Evolutionary conservation across 2,113 vertebrate species (phyloP).

Genomic region (Urocynchramus pylzowi): DNA sequence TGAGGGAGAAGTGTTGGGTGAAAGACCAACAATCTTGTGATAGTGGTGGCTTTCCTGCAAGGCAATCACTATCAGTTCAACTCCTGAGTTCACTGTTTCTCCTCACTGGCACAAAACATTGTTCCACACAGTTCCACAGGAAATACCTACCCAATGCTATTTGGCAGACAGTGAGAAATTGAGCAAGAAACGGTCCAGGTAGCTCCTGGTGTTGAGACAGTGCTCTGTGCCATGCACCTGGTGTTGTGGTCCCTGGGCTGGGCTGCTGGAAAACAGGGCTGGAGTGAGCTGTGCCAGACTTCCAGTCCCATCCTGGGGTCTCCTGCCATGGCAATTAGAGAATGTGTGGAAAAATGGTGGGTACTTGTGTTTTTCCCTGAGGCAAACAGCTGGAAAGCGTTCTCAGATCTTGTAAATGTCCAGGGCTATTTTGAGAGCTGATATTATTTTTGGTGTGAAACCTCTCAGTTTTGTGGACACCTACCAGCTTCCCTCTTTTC

Average conservation of each 20-base stretch:
- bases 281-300: not conserved
- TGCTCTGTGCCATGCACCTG: not conserved
- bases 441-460: not conserved
- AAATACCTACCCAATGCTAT: not conserved
- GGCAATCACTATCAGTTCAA: accelerated
- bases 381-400: not conserved
- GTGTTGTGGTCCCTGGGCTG: not conserved
- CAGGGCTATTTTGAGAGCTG: not conserved
- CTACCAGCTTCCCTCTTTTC: not conserved
- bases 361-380: not conserved
- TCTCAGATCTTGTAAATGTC: not conserved
- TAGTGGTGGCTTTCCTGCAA: not conserved
- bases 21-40: not conserved
- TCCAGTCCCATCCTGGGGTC: accelerated
- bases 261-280: not conserved
- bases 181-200: not conserved
- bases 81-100: not conserved
- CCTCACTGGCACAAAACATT: not conserved
- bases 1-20: not conserved
- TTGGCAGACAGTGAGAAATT: not conserved
- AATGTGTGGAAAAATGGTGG: not conserved
- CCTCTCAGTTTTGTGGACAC: not conserved
- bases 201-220: not conserved
- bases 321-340: not conserved
- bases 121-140: not conserved